Base-by-base conservation (phyloP, 1,140 invertebrate species). In the Trichonephila inaurata region DNA sequence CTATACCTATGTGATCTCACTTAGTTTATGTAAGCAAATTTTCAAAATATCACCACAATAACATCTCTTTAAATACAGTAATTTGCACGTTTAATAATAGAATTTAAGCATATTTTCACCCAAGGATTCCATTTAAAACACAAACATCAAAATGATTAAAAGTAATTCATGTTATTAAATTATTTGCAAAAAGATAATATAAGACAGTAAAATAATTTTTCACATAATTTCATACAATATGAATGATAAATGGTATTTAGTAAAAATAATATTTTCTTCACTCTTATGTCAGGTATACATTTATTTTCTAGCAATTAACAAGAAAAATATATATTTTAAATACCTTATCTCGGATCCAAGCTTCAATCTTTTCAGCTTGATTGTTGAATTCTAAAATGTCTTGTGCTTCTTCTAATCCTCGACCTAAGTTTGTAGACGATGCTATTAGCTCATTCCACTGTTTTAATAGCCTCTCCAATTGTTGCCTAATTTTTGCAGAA, bases 301-400 rank as follows among this genome's bases (percentile, higher is more conserved):
- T 51, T 51, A 51, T 51, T 51, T 7, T 51, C 51, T 51, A 21
- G 16, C 19, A 62, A 62, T 16, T 62, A 21, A 64, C 16, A 64
- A 64, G 18, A 18, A 64, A 64, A 64, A 64, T 51, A 51, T 12
- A 64, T 51, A 51, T 12, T 64, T 64, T 19, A 64, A 19, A 64
- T 64, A 81, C 96, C 95, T 97, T 99, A 95, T 99, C 99, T 94
- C 98, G 96, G 86, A 99, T 99, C 99, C 99, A 99, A 16, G 98
- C 97, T 95, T 99, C 98, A 58, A 99, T 98, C 95, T 98, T 98
- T 94, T 99, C 98, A 66, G 99, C 97, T 95, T 99, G 98, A 95
- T 99, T 99, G 95, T 99, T 99, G 96, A 99, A 99, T 95, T 99
- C 98, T 2, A 99, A 96, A 89, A 99, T 99, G 95, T 99, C 99